Conservation (phyloP, 2,888 invertebrate species). For the Pemphredon lugubris region DNA sequence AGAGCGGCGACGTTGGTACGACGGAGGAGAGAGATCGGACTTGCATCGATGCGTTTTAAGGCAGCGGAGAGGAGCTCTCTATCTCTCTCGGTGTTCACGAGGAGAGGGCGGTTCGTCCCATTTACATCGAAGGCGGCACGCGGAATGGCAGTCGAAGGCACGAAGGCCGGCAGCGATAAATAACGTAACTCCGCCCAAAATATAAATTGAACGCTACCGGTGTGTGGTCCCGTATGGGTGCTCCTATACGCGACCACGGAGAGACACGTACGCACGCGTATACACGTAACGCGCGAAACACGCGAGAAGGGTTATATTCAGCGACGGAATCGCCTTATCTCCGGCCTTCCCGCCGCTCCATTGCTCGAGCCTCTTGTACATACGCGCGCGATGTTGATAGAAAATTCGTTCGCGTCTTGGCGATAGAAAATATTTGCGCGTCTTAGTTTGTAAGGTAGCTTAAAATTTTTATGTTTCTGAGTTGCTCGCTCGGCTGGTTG, state of each 20-base stretch:
- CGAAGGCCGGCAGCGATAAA: constrained; percentile 72
- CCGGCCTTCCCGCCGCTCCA: background rate
- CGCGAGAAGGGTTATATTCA: too few relatives aligned
- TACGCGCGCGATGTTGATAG: too few relatives aligned
- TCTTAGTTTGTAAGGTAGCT: too few relatives aligned
- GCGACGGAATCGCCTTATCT: background rate
- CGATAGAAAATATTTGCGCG: too few relatives aligned
- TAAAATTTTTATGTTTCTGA: too few relatives aligned
- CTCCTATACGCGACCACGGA: constrained; percentile 41
- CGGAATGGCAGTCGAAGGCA: constrained; percentile 70
- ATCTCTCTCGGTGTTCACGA: constrained; percentile 32
- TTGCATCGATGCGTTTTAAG: constrained; percentile 56
- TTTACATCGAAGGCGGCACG: constrained; percentile 71
- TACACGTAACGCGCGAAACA: background rate
- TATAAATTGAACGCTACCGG: constrained; percentile 78
- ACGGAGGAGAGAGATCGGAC: constrained; percentile 28
- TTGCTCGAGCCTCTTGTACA: too few relatives aligned
- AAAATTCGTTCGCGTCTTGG: too few relatives aligned
- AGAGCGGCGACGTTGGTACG: background rate
- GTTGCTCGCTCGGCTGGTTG: too few relatives aligned
- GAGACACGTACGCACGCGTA: constrained; percentile 25
- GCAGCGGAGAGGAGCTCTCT: constrained; percentile 38
- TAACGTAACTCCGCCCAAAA: constrained; percentile 77
- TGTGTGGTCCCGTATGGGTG: constrained; percentile 71
- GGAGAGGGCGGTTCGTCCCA: constrained; percentile 66